phyloP scores from a whole-genome alignment of 2,888 invertebrate species.

The Meta bourneti region DNA sequence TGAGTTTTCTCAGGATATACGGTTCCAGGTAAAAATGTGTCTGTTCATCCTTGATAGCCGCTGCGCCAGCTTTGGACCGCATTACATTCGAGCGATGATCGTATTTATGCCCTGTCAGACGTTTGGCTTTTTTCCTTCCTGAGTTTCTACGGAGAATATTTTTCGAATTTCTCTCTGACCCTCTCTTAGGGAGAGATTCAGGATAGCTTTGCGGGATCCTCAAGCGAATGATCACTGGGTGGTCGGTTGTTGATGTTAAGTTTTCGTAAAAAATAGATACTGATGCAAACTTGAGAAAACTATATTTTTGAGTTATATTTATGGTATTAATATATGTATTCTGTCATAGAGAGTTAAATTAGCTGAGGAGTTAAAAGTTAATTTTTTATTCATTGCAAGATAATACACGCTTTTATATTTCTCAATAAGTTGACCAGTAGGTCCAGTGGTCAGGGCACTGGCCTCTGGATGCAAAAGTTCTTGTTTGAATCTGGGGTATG shows the following conservation, averaged over 20 bases:
- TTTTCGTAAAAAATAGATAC: background rate
- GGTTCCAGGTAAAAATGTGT: conserved; percentile 33
- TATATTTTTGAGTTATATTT: too few relatives aligned
- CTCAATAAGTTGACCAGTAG: too few relatives aligned
- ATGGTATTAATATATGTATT: too few relatives aligned
- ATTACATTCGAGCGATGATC: conserved; percentile 25
- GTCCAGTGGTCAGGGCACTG: too few relatives aligned
- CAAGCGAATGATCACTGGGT: background rate
- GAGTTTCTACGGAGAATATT: background rate
- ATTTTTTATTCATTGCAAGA: too few relatives aligned
- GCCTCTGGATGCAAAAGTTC: too few relatives aligned
- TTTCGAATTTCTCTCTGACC: background rate
- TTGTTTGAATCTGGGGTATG: too few relatives aligned
- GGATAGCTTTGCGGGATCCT: background rate
- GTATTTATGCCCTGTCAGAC: conserved; percentile 40
- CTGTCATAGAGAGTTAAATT: too few relatives aligned
- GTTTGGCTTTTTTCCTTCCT: background rate
- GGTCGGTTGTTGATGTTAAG: background rate
- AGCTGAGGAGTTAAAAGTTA: too few relatives aligned
- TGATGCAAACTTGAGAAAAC: background rate
- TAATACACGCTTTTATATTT: too few relatives aligned
- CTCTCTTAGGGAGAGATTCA: background rate
- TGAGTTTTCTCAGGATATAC: conserved; percentile 54
- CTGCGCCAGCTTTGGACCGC: conserved; percentile 50
- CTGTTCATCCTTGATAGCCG: conserved; percentile 52